Base-by-base conservation (phyloP, 1,140 invertebrate genomes). In the Oedothorax gibbosus region DNA sequence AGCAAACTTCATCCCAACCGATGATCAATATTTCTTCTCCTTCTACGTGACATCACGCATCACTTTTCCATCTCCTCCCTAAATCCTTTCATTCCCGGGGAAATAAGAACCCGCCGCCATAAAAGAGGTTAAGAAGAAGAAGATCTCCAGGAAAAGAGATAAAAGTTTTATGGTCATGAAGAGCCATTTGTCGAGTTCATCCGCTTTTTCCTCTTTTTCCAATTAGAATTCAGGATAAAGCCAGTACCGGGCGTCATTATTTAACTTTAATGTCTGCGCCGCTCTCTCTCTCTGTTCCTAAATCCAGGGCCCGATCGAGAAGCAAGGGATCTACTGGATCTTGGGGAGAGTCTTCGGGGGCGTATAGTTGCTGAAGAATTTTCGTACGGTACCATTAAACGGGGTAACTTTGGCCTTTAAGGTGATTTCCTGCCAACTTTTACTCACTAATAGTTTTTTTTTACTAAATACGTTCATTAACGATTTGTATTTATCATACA, bases 241-340 rank as follows among this genome's bases (percentile, higher is more conserved):
- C 80, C 80, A 82, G 68, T 82, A 53, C 68, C 69, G 35, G 69
- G 69, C 21, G 69, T 71, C 80, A 82, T 82, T 82, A 82, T 82
- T 82, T 82, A 82, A 82, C 80, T 82, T 82, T 82, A 82, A 82
- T 82, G 80, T 82, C 80, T 82, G 80, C 80, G 80, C 80, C 73
- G 35, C 60, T 49, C 60, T 51, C n/a, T 53, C 60, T 66, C 76
- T 60, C 80, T 53, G 35, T 56, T 18, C 35, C 80, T 7, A 35
- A 51, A 79, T 54, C 51, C 54, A 5, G 50, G 79, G 62, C 11
- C 57, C 21, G 68, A 20, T 49, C 15, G 21, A 15, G 56, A 51
- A 21, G 35, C 11, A 68, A 60, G 50, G 57, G 64, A 68, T 54
- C 77, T 49, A 68, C 20, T 35, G 78, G 68, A 79, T 68, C 77